Evolutionary conservation across 2,113 vertebrate genomes (phyloP).

Genomic region (Lophotis ruficrista): DNA sequence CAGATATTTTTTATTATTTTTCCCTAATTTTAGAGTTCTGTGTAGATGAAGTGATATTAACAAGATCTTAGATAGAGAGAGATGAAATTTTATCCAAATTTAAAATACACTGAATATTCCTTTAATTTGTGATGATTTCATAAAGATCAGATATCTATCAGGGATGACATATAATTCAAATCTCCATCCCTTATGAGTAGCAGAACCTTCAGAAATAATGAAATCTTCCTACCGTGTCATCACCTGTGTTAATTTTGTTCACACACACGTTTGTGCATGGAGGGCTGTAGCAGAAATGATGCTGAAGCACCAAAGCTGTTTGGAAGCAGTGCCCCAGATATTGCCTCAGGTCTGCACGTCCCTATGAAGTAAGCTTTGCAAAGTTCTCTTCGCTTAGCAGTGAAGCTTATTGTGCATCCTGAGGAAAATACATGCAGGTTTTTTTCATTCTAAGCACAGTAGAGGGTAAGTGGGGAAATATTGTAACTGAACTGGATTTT

Average conservation of each 20-base stretch:
- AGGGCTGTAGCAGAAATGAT: not conserved
- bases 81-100: not conserved
- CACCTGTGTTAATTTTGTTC: not conserved
- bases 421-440: not conserved
- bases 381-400: not conserved
- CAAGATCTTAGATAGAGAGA: not conserved
- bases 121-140: not conserved
- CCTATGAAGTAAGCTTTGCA: not conserved
- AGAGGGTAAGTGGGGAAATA: not conserved
- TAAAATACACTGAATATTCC: not conserved
- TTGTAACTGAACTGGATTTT: not conserved
- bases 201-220: not conserved
- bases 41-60: not conserved
- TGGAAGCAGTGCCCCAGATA: not conserved
- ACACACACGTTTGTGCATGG: no score
- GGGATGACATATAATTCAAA: not conserved
- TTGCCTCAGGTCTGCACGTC: not conserved
- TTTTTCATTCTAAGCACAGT: not conserved
- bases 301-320: not conserved
- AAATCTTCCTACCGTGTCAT: not conserved
- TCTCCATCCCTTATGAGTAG: not conserved
- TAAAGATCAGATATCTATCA: not conserved
- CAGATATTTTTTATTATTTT: not conserved
- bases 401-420: not conserved
- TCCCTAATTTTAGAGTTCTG: not conserved